These are phyloP conservation scores for Teleopsis dalmanni DNA, from an alignment of 1,140 invertebrate species.

Conservation along the genomic window DNA sequence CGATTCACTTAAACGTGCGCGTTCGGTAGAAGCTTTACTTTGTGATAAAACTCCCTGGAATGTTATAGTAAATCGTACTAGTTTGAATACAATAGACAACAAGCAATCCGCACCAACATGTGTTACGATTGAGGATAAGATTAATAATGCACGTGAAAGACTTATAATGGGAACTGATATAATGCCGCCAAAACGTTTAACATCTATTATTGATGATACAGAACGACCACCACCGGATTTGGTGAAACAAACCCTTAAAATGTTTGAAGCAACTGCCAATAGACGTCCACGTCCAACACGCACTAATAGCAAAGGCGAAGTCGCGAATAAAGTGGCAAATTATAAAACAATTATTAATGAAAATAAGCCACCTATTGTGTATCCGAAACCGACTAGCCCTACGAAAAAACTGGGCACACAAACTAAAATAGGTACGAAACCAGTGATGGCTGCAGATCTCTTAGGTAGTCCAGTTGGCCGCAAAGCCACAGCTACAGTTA, in stretches of 20 bases:
- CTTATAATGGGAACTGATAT: slow-evolving; percentile 34
- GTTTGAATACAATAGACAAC: slow-evolving; percentile 3
- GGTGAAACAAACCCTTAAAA: slow-evolving; percentile 72
- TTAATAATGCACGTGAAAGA: slow-evolving; percentile 32
- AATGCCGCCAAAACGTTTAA: slow-evolving; percentile 54
- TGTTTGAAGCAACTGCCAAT: slow-evolving; percentile 69
- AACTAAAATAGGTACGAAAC: slow-evolving; percentile 2
- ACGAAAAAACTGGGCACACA: slow-evolving; percentile 28
- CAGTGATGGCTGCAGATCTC: slow-evolving; percentile 10
- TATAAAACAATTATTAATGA: slow-evolving; percentile 58
- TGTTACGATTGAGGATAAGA: slow-evolving; percentile 44
- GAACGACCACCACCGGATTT: slow-evolving; percentile 78
- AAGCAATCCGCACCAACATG: slow-evolving; percentile 18
- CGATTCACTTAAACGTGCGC: slow-evolving; percentile 62
- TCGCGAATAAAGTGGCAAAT: slow-evolving; percentile 57
- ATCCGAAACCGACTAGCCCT: slow-evolving; percentile 45
- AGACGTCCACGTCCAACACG: slow-evolving; percentile 43
- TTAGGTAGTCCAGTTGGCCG: slow-evolving; percentile 11
- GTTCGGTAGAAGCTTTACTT: slow-evolving; percentile 73
- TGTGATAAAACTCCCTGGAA: slow-evolving; percentile 48
- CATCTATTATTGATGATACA: slow-evolving; percentile 64
- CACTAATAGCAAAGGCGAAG: slow-evolving; percentile 53
- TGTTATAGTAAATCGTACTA: slow-evolving; percentile 18
- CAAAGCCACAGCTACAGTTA: slow-evolving; percentile 2
- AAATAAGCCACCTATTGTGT: slow-evolving; percentile 30